Conservation (phyloP, 1,140 invertebrate species). For the Drosophila malerkotliana region DNA sequence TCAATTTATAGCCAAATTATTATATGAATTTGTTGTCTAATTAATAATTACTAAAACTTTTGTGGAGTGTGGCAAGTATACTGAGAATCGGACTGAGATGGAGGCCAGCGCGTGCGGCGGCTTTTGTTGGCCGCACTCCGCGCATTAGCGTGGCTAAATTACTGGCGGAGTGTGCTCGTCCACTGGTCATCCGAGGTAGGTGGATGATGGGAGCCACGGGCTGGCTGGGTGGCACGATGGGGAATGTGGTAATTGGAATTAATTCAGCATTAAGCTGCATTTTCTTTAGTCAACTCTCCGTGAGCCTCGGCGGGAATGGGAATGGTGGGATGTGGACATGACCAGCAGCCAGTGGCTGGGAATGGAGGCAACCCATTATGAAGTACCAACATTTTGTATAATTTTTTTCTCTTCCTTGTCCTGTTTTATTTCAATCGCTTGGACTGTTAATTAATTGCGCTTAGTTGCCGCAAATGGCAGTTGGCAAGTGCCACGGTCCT, state of each 20-base stretch:
- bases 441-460: constrained; percentile 74
- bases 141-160: constrained; percentile 73
- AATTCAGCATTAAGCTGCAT: constrained; percentile 82
- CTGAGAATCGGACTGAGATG: constrained; percentile 8
- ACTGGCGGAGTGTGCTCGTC: constrained; percentile 50
- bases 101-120: constrained; percentile 60
- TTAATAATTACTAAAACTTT: constrained; percentile 1
- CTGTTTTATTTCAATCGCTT: constrained; percentile 37
- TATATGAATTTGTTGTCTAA: not conserved
- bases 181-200: constrained; percentile 40
- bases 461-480: constrained; percentile 74
- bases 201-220: not conserved
- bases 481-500: constrained; percentile 45
- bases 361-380: constrained; percentile 34
- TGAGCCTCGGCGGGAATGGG: constrained; percentile 9
- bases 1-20: too few relatives aligned
- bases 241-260: constrained; percentile 75
- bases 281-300: constrained; percentile 70
- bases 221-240: constrained; percentile 10
- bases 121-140: constrained; percentile 75
- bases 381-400: constrained; percentile 78
- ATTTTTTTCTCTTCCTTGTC: constrained; percentile 74
- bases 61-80: constrained; percentile 1
- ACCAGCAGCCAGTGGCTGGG: constrained; percentile 15
- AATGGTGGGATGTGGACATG: constrained; percentile 4